A percentile compares a stretch with the other conserved stretches of the same genome.
These are phyloP conservation scores for Eledona agricola DNA, from an alignment of 2,888 invertebrate genomes.

Conservation along the genomic window DNA sequence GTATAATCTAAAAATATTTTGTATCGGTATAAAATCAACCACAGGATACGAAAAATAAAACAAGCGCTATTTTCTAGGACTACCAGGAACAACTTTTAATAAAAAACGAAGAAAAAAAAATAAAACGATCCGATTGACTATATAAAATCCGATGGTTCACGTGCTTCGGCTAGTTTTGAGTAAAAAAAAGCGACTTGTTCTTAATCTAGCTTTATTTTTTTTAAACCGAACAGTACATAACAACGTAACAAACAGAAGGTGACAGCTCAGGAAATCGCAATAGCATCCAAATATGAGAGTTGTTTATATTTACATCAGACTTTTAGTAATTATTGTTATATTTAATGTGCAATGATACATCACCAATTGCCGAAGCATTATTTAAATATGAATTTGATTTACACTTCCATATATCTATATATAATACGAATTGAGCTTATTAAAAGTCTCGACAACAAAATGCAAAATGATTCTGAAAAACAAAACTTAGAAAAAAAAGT, in stretches of 20 bases:
- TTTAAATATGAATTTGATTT: conserved; percentile 29
- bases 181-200: conserved; percentile 7
- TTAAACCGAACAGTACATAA: conserved; percentile 34
- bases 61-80: too few species aligned
- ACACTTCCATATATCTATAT: conserved; percentile 26
- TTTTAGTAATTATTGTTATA: conserved; percentile 32
- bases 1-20: too few species aligned
- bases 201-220: conserved; percentile 37
- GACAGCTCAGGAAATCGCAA: conserved; percentile 31
- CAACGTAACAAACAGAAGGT: conserved; percentile 34
- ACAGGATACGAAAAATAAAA: too few species aligned
- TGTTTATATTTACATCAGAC: conserved; percentile 39
- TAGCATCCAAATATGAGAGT: conserved; percentile 30
- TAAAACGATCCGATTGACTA: too few species aligned
- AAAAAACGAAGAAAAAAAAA: too few species aligned
- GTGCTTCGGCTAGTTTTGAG: too few species aligned
- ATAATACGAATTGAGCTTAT: conserved; percentile 32
- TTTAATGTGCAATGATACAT: conserved; percentile 38
- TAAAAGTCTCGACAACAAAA: conserved; percentile 27
- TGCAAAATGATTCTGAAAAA: conserved; percentile 35
- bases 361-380: conserved; percentile 34
- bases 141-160: too few species aligned
- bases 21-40: too few species aligned
- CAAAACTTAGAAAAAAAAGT: conserved; percentile 34
- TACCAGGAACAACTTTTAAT: too few species aligned